A percentile compares a stretch with the other conserved stretches of the same genome.
Evolutionary conservation across 1,140 invertebrate genomes (phyloP).

Genomic region (Delia radicum): DNA sequence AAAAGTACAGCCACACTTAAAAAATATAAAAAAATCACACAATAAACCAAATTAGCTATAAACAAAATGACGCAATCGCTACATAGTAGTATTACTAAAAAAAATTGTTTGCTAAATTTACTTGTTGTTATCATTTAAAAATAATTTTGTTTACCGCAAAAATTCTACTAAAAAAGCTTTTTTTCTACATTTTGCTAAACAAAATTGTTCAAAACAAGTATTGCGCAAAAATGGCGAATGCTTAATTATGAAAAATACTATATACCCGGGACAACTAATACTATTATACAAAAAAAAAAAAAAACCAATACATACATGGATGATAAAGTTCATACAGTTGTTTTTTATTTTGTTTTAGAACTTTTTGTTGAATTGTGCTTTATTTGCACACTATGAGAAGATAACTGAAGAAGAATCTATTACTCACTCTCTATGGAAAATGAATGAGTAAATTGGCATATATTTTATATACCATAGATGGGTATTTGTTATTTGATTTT

Average conservation of each 20-base stretch:
- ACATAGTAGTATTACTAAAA: neutral
- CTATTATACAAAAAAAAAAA: neutral
- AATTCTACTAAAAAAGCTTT: neutral
- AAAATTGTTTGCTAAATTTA: neutral
- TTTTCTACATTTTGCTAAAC: neutral
- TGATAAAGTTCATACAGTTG: neutral
- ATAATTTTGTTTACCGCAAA: neutral
- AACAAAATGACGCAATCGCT: neutral
- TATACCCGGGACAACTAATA: neutral
- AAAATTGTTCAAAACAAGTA: neutral
- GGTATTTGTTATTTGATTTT: too few species aligned
- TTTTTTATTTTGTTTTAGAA: neutral
- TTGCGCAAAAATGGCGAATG: neutral
- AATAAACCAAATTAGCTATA: neutral
- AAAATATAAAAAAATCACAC: neutral
- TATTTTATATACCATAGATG: too few species aligned
- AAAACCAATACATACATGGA: neutral
- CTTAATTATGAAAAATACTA: neutral
- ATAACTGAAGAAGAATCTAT: too few species aligned
- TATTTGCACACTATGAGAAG: neutral
- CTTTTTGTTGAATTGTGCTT: neutral
- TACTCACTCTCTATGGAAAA: too few species aligned
- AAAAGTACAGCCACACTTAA: neutral
- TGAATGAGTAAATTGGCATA: too few species aligned
- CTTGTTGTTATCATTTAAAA: neutral